These are phyloP conservation scores for Acanthisitta chloris DNA, from an alignment of 2,113 vertebrate species.

Conservation along the genomic window DNA sequence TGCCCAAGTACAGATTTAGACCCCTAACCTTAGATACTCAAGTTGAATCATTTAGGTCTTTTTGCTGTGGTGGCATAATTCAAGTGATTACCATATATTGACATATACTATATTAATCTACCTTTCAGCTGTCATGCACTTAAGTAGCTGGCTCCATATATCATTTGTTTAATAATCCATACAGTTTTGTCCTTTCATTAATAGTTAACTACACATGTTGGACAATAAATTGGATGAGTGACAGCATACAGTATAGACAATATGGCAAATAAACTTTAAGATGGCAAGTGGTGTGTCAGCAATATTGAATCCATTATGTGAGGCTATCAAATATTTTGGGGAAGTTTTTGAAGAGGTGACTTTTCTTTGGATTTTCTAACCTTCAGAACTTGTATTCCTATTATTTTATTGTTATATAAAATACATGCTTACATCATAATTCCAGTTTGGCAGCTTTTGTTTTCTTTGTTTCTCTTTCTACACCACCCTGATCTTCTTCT, in stretches of 20 bases:
- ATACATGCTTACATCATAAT: background rate
- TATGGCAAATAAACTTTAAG: background rate
- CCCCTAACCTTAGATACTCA: background rate
- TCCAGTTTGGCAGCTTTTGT: background rate
- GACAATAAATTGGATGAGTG: background rate
- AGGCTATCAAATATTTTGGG: background rate
- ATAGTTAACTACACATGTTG: background rate
- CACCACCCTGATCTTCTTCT: no score
- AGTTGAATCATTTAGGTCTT: background rate
- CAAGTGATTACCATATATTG: slow-evolving; percentile 39
- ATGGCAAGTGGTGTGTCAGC: background rate
- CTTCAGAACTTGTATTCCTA: background rate
- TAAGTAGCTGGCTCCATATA: background rate
- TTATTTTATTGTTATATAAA: background rate
- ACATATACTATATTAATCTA: background rate
- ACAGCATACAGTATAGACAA: background rate
- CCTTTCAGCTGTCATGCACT: background rate
- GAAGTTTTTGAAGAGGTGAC: background rate
- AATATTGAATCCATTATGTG: background rate
- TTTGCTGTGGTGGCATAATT: slow-evolving; percentile 1
- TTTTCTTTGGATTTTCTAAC: background rate
- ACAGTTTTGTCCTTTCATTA: slow-evolving; percentile 11
- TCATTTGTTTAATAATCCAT: slow-evolving; percentile 47
- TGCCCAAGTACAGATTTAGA: background rate
- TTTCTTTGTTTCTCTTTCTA: background rate